A percentile compares a stretch with the other conserved stretches of the same genome.
phyloP scores from a whole-genome alignment of 2,113 vertebrate species.

The Boulengeromyrus knoepffleri region DNA sequence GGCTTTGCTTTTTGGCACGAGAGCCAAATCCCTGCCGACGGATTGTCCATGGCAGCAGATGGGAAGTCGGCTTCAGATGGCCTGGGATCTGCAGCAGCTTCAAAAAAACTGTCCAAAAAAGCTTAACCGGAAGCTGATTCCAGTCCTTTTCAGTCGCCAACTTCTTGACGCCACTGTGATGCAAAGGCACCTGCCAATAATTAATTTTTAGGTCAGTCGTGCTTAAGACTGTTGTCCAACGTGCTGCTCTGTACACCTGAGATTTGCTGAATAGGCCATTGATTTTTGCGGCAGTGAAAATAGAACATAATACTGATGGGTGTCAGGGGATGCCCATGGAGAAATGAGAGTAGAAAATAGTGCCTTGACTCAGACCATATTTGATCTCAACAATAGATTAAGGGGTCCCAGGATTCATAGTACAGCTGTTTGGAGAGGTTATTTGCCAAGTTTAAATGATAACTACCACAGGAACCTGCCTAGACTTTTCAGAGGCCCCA shows the following conservation, averaged over 20 bases:
- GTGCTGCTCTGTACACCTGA: neutral
- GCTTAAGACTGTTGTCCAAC: neutral
- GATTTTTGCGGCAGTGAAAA: neutral
- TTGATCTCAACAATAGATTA: slow-evolving; percentile 6
- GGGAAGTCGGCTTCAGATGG: neutral
- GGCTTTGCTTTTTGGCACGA: neutral
- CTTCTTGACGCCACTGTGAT: neutral
- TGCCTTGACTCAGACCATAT: neutral
- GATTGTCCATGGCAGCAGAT: neutral
- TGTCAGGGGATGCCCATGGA: neutral
- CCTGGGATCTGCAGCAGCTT: neutral
- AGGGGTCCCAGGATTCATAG: neutral
- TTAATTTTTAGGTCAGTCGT: neutral
- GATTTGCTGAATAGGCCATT: neutral
- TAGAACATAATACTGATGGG: neutral
- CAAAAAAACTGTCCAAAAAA: neutral
- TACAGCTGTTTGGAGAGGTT: neutral
- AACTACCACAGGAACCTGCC: neutral
- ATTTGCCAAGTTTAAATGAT: neutral
- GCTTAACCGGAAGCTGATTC: neutral
- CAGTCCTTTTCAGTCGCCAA: neutral
- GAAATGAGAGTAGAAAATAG: neutral
- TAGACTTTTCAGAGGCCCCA: neutral
- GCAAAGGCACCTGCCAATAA: slow-evolving; percentile 2
- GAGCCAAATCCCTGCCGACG: neutral